Percentiles rank a stretch among this genome's conserved stretches.
Conservation (phyloP, 2,113 vertebrate species). For the Corydoras maculifer region DNA sequence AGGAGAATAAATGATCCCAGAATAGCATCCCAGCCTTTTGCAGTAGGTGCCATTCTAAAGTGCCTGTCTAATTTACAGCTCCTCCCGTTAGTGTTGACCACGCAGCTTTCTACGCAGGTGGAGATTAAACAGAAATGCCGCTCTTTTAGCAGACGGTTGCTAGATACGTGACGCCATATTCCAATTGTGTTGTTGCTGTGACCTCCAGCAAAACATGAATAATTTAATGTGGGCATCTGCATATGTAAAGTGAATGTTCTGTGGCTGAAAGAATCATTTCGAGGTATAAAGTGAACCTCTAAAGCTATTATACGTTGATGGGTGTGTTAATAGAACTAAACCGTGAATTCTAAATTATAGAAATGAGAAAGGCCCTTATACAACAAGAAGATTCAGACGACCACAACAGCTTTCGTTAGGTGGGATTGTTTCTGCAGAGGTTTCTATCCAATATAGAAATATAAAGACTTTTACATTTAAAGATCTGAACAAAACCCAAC, state of each 20-base stretch:
- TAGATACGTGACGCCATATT: constrained; percentile 13
- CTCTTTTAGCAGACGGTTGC: constrained; percentile 12
- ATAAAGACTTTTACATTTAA: too few relatives aligned
- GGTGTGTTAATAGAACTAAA: too few relatives aligned
- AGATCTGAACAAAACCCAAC: too few relatives aligned
- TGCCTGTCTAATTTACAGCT: constrained; percentile 11
- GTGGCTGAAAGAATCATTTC: constrained; percentile 29
- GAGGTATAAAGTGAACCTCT: constrained; percentile 25
- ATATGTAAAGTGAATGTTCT: constrained; percentile 28
- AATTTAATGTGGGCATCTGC: constrained; percentile 25
- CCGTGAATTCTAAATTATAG: too few relatives aligned
- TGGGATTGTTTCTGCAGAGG: too few relatives aligned
- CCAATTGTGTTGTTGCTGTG: constrained; percentile 24
- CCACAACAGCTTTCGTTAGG: too few relatives aligned
- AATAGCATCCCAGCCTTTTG: background rate
- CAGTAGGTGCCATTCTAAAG: constrained; percentile 13
- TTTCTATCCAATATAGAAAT: too few relatives aligned
- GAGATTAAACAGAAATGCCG: constrained; percentile 20
- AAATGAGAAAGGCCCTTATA: too few relatives aligned
- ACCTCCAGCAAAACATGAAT: constrained; percentile 39
- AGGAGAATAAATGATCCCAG: too few relatives aligned
- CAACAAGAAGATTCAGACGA: too few relatives aligned
- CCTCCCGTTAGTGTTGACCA: constrained; percentile 11
- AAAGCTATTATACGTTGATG: too few relatives aligned
- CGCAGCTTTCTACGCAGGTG: constrained; percentile 20